A percentile compares a stretch with the other conserved stretches of the same genome.
Evolutionary conservation across 2,113 vertebrate genomes (phyloP).

Genomic region (Leiothrix lutea): DNA sequence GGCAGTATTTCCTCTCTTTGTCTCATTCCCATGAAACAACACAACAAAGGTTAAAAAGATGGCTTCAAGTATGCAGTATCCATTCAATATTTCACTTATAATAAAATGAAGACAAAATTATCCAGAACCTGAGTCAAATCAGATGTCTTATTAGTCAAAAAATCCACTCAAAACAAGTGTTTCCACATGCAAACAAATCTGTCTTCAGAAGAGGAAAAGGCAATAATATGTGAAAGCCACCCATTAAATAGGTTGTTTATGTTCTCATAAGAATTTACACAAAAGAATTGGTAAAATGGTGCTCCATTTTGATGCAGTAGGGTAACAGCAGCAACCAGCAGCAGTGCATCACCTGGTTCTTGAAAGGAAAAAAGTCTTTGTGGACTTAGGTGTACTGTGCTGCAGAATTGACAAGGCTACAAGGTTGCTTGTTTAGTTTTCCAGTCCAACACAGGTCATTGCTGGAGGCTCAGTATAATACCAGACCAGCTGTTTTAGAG

Average conservation of each 20-base stretch:
- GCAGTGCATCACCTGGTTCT: background rate
- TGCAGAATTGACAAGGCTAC: background rate
- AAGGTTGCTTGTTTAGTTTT: background rate
- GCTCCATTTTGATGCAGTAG: background rate
- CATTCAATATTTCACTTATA: background rate
- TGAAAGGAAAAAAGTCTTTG: background rate
- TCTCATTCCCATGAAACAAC: background rate
- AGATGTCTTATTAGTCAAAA: background rate
- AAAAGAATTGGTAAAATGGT: background rate
- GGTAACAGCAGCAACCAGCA: background rate
- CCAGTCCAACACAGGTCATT: background rate
- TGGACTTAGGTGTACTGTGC: background rate
- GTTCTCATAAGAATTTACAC: background rate
- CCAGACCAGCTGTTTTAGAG: background rate
- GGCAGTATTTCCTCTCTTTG: background rate
- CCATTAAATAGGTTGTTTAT: background rate
- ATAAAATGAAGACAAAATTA: background rate
- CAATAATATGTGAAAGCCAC: background rate
- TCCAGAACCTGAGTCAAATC: background rate
- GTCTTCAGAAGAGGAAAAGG: background rate
- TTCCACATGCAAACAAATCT: background rate
- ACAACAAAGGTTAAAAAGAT: background rate
- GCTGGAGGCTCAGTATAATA: background rate
- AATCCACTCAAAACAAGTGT: accelerated
- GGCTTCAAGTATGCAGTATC: background rate